phyloP scores from a whole-genome alignment of 2,113 vertebrate genomes.

The Numida meleagris region DNA sequence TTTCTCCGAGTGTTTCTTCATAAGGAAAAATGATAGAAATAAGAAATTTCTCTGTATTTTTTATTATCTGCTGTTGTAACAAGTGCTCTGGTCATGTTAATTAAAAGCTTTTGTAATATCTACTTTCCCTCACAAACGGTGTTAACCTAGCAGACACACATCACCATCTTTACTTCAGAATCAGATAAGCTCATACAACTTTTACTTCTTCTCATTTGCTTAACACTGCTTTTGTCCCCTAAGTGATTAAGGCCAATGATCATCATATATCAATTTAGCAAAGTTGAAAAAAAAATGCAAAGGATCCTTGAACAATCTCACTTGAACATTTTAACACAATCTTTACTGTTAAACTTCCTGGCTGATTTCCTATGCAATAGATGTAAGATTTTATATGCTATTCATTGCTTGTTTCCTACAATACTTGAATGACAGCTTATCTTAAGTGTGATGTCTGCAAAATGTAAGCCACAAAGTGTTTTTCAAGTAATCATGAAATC shows the following conservation, averaged over 20 bases:
- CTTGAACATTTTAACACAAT: conserved; percentile 41
- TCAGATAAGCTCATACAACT: background rate
- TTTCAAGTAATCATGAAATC: conserved; percentile 67
- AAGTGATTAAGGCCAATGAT: background rate
- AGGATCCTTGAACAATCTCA: background rate
- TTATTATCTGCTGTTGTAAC: background rate
- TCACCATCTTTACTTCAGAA: background rate
- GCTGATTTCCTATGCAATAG: conserved; percentile 22
- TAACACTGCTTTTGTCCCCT: background rate
- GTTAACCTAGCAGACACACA: background rate
- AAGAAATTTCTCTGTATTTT: background rate
- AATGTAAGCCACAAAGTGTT: conserved; percentile 40
- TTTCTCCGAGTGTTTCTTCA: background rate
- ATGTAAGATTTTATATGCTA: conserved; percentile 34
- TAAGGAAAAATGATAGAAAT: background rate
- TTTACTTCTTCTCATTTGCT: background rate
- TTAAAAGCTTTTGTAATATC: background rate
- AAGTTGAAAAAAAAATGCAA: background rate
- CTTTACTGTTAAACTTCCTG: background rate
- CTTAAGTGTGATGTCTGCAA: conserved; percentile 41
- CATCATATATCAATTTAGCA: background rate
- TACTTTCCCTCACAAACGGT: background rate
- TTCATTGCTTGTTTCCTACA: conserved; percentile 39
- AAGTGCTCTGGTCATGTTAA: background rate
- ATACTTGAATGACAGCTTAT: conserved; percentile 57